Evolutionary conservation across 2,888 invertebrate genomes (phyloP).

Genomic region (Xestia rhomboidea): DNA sequence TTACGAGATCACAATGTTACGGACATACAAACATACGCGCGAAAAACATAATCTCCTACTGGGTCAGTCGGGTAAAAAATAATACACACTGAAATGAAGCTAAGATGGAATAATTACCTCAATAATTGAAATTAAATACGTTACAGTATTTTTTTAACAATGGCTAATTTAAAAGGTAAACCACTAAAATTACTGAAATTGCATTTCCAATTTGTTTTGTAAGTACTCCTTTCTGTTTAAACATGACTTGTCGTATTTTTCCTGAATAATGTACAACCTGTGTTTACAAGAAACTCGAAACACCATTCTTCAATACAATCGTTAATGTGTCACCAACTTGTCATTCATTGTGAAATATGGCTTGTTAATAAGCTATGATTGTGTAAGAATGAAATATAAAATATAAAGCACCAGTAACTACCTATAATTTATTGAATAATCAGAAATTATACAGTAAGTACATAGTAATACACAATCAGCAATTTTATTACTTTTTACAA

Average conservation of each 20-base stretch:
- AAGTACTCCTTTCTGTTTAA: background rate
- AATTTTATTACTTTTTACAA: background rate
- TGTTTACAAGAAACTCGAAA: constrained; percentile 14
- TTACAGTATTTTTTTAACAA: no score
- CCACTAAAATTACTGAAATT: no score
- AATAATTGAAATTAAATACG: background rate
- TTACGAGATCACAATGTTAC: background rate
- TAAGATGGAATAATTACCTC: background rate
- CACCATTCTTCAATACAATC: constrained; percentile 21
- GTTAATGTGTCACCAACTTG: constrained; percentile 30
- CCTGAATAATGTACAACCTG: background rate
- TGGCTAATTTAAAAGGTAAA: background rate
- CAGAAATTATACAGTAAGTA: background rate
- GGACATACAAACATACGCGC: background rate
- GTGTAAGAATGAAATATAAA: background rate
- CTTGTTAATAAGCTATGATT: constrained; percentile 27
- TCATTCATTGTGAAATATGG: constrained; percentile 31
- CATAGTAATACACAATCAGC: background rate
- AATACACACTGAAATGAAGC: background rate
- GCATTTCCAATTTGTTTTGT: background rate
- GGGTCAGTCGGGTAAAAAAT: background rate
- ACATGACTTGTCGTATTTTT: background rate
- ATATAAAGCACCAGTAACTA: background rate
- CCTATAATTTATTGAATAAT: background rate
- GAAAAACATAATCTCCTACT: background rate